These are phyloP conservation scores for Aplysina aerophoba DNA, from an alignment of 37 sponge, comb jelly and placozoan species.

Conservation along the genomic window DNA sequence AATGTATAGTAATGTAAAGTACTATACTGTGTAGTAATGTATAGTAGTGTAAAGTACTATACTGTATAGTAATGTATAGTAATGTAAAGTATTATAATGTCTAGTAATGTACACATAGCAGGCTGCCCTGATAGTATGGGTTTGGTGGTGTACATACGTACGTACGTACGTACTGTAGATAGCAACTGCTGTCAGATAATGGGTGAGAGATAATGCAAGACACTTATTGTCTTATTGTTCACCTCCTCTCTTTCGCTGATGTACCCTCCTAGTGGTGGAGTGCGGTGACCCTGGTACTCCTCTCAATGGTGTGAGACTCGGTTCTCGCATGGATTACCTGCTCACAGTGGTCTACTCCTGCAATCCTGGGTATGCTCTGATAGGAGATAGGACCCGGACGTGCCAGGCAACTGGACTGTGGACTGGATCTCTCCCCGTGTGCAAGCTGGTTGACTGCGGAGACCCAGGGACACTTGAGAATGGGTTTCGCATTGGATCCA, in stretches of 20 bases:
- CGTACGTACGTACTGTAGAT: background rate
- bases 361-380: constrained; percentile 10
- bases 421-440: constrained; percentile 35
- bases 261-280: background rate
- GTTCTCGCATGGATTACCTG: background rate
- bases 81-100: no score
- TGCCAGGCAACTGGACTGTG: constrained; percentile 42
- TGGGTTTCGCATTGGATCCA: constrained; percentile 43
- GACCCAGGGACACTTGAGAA: constrained; percentile 58
- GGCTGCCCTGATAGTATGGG: no score
- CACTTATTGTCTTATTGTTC: no score
- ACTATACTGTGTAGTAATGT: no score
- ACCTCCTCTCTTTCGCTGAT: no score
- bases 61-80: no score
- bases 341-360: constrained; percentile 5
- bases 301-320: constrained; percentile 1
- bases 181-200: no score
- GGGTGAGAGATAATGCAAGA: no score
- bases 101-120: no score
- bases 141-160: constrained; percentile 13
- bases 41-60: no score
- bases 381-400: background rate
- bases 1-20: no score
- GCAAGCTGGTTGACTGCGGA: constrained; percentile 46
- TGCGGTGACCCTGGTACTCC: constrained; percentile 39